A percentile compares a stretch with the other conserved stretches of the same genome.
Evolutionary conservation across 2,113 vertebrate genomes (phyloP).

Genomic region (Glaucomys volans): DNA sequence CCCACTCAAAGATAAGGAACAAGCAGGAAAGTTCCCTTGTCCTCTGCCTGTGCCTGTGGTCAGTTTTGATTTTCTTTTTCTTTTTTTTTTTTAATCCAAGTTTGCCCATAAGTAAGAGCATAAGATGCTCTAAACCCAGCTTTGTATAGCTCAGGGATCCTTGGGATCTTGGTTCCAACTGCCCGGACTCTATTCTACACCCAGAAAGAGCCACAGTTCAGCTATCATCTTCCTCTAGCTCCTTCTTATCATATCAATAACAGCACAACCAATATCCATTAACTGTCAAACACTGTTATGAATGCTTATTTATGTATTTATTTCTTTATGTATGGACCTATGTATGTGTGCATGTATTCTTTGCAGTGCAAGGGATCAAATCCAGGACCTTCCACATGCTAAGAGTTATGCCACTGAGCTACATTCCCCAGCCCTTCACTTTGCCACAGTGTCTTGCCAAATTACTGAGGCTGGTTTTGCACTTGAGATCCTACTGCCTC

Average conservation of each 20-base stretch:
- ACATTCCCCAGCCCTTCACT: not conserved
- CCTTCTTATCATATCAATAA: not conserved
- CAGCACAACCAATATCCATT: not conserved
- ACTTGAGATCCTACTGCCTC: not conserved
- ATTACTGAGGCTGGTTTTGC: not conserved
- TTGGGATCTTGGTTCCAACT: not conserved
- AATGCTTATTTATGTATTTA: not conserved
- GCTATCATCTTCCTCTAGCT: not conserved
- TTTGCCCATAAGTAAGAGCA: not conserved
- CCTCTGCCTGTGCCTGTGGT: not conserved
- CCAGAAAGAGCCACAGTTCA: not conserved
- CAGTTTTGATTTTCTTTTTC: not conserved
- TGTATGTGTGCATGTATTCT: no score
- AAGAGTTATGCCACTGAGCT: not conserved
- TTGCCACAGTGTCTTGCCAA: not conserved
- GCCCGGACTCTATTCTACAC: not conserved
- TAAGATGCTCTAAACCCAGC: not conserved
- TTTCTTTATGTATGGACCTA: not conserved
- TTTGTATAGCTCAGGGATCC: not conserved
- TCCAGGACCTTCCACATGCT: not conserved
- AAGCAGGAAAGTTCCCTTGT: not conserved
- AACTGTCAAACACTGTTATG: not conserved
- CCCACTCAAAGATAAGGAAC: not conserved
- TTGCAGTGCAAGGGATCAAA: not conserved
- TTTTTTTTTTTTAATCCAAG: not conserved